Base-by-base conservation (phyloP, 2,113 vertebrate species). In the Nettapus auritus region DNA sequence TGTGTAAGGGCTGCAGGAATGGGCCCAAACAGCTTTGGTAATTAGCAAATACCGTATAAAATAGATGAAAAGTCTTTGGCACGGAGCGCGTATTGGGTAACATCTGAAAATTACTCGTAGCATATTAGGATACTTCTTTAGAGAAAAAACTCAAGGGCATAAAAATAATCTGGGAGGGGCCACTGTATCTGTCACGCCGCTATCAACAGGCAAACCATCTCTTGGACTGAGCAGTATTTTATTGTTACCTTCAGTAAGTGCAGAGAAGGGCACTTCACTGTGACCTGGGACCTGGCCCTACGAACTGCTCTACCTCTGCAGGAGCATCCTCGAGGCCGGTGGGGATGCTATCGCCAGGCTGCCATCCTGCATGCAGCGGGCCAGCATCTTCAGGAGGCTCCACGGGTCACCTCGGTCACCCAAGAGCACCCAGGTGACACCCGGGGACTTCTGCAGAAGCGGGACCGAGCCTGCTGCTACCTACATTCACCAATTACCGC, bases 11-110 rank as follows among this genome's bases (percentile, higher is more conserved):
- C 94, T 93, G 81, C 88, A 96, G 96, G 92, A 96, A 94, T 62
- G 38, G 92, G 81, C 88, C 93, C 95, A 97, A 96, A 97, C 95
- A 94, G 92, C 94, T 96, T 76, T 85, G 88, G 81, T 96, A 97
- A 96, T 97, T 97, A 96, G 94, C 80, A 96, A 96, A 93, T 93
- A 96, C 19, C 31, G 0, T 80, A 93, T 90, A 94, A 96, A 96
- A 96, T 90, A 96, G 81, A 97, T 95, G 77, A 87, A 93, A 97
- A 95, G 71, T 80, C 69, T 95, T 93, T 92, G 90, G 94, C 93
- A 93, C 69, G 19, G 53, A 96, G 69, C 4, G 3, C 0, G 0
- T 66, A 93, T 87, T 88, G 90, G 86, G 73, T 62, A 96, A 94
- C 76, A 82, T 90, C 60, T 55, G 55, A 85, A 92, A 95, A 96